These are phyloP conservation scores for Azorinus chamasolen DNA, from an alignment of 2,888 invertebrate species.

Conservation along the genomic window DNA sequence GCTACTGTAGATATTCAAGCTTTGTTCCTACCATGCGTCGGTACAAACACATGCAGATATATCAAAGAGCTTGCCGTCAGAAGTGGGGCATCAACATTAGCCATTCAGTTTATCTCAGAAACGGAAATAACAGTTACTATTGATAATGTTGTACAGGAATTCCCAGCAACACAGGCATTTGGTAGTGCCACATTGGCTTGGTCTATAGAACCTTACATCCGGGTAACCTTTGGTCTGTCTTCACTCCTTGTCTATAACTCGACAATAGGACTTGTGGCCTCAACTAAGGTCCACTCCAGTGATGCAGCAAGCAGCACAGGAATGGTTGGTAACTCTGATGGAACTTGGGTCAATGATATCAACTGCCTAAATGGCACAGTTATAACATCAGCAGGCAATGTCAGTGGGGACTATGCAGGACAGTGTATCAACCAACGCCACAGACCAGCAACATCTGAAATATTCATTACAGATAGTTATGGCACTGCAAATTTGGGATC, in stretches of 20 bases:
- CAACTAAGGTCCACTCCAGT: slow-evolving; percentile 42
- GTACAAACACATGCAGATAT: slow-evolving; percentile 59
- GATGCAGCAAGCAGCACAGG: slow-evolving; percentile 53
- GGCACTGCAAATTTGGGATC: slow-evolving; percentile 56
- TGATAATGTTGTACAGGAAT: slow-evolving; percentile 30
- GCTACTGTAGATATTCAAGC: slow-evolving; percentile 57
- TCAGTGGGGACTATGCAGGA: slow-evolving; percentile 49
- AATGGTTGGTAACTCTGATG: slow-evolving; percentile 69
- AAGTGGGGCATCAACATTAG: slow-evolving; percentile 27
- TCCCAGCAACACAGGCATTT: slow-evolving; percentile 26
- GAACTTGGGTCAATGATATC: slow-evolving; percentile 67
- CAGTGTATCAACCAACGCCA: slow-evolving; percentile 47
- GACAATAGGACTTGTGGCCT: slow-evolving; percentile 51
- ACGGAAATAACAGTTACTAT: slow-evolving; percentile 27
- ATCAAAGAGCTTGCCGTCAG: slow-evolving; percentile 61
- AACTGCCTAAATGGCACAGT: slow-evolving; percentile 31
- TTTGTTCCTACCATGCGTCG: slow-evolving; percentile 67
- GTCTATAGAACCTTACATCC: slow-evolving; percentile 51
- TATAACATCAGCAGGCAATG: slow-evolving; percentile 16
- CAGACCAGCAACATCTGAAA: slow-evolving; percentile 16
- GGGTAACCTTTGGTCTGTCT: slow-evolving; percentile 59
- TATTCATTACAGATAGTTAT: slow-evolving; percentile 30
- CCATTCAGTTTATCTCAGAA: slow-evolving; percentile 35
- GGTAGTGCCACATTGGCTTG: slow-evolving; percentile 49
- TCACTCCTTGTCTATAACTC: slow-evolving; percentile 60